Percentiles rank a stretch among this genome's conserved stretches.
Conservation (phyloP, 1,140 invertebrate species). For the Agrypnia vestita region DNA sequence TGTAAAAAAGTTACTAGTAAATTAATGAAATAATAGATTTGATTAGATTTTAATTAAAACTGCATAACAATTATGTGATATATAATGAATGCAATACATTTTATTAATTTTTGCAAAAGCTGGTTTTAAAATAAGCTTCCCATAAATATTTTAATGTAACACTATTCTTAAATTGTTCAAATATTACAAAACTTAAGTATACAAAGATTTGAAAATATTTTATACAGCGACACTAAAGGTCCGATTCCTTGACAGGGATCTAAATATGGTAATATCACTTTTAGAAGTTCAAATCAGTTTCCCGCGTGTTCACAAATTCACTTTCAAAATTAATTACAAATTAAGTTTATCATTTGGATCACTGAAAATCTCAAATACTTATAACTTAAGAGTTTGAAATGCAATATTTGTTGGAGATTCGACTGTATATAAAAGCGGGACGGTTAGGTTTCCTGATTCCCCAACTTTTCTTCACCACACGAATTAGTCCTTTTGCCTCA, state of each 20-base stretch:
- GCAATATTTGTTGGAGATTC: neutral
- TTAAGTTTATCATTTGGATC: neutral
- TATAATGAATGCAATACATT: slow-evolving; percentile 6
- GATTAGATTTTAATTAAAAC: neutral
- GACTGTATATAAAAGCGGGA: slow-evolving; percentile 23
- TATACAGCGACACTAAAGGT: slow-evolving; percentile 34
- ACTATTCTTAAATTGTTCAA: slow-evolving; percentile 19
- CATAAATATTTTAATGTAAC: slow-evolving; percentile 48
- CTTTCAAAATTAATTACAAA: slow-evolving; percentile 19
- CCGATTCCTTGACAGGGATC: slow-evolving; percentile 7
- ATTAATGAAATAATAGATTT: neutral
- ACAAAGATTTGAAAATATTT: slow-evolving; percentile 44
- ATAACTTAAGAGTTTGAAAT: neutral
- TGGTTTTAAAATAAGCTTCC: slow-evolving; percentile 51
- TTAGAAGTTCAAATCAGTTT: slow-evolving; percentile 23
- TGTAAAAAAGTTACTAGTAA: too few relatives aligned
- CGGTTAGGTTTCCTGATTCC: slow-evolving; percentile 16
- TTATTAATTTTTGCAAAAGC: slow-evolving; percentile 57
- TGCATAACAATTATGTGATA: neutral
- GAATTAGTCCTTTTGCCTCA: neutral
- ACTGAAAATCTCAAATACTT: slow-evolving; percentile 6
- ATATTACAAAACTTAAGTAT: slow-evolving; percentile 58
- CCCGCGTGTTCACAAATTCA: slow-evolving; percentile 3
- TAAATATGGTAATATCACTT: slow-evolving; percentile 44
- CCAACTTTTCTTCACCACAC: neutral